These are phyloP conservation scores for Microtus ochrogaster DNA, from an alignment of 2,113 vertebrate genomes.

Conservation along the genomic window DNA sequence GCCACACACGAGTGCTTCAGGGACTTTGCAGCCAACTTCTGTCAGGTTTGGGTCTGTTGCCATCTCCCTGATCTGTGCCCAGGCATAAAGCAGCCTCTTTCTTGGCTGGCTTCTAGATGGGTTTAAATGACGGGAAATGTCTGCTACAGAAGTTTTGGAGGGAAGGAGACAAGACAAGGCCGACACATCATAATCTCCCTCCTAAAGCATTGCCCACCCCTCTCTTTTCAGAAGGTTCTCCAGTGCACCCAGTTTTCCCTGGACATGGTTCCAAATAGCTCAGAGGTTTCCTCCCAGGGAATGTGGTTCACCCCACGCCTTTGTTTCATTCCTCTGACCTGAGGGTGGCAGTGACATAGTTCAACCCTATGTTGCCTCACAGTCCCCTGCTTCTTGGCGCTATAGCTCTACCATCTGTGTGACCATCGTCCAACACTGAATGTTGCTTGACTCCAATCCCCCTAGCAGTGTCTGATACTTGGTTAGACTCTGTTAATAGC, in stretches of 20 bases:
- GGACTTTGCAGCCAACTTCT: not conserved
- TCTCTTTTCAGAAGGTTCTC: not conserved
- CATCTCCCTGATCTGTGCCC: not conserved
- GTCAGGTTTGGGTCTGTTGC: not conserved
- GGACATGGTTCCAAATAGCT: not conserved
- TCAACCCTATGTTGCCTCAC: not conserved
- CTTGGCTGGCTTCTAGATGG: not conserved
- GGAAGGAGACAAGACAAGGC: not conserved
- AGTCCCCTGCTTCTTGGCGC: not conserved
- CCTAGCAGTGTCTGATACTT: not conserved
- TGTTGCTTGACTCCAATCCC: not conserved
- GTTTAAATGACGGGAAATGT: not conserved
- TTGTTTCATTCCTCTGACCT: not conserved
- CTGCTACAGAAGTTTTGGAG: not conserved
- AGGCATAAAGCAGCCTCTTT: constrained; percentile 12
- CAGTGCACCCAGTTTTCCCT: not conserved
- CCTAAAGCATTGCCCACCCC: not conserved
- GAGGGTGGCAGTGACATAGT: not conserved
- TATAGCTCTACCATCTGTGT: not conserved
- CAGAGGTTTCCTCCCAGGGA: not conserved
- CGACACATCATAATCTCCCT: not conserved
- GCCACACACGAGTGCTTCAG: not conserved
- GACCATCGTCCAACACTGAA: not conserved
- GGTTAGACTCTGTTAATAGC: not conserved
- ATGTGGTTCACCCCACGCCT: not conserved